A percentile compares a stretch with the other conserved stretches of the same genome.
Conservation (phyloP, 2,113 vertebrate species). For the Apteryx mantelli region DNA sequence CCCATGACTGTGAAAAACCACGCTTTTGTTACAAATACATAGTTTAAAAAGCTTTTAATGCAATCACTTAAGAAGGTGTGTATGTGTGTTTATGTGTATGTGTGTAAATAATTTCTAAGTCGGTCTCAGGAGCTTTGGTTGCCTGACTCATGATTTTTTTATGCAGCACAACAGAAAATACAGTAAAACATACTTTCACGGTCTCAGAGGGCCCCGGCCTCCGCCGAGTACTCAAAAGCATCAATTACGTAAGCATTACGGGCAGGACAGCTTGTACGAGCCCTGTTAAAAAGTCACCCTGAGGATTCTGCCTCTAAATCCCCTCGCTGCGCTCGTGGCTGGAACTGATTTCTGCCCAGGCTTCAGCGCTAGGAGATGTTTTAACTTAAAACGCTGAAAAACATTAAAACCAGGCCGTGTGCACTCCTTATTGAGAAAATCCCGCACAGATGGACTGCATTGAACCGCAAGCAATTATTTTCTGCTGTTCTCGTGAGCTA, state of each 20-base stretch:
- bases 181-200: slow-evolving; percentile 60
- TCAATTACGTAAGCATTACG: slow-evolving; percentile 47
- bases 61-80: slow-evolving; percentile 39
- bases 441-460: slow-evolving; percentile 71
- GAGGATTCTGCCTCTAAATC: slow-evolving; percentile 59
- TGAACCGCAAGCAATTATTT: slow-evolving; percentile 63
- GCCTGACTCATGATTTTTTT: slow-evolving; percentile 7
- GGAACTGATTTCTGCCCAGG: slow-evolving; percentile 60
- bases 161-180: slow-evolving; percentile 58
- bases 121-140: slow-evolving; percentile 20
- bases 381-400: slow-evolving; percentile 49
- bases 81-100: background rate
- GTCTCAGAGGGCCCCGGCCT: slow-evolving; percentile 38
- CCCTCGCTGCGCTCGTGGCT: slow-evolving; percentile 36
- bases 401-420: slow-evolving; percentile 67
- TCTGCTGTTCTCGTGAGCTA: slow-evolving; percentile 42
- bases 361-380: slow-evolving; percentile 52
- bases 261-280: slow-evolving; percentile 54
- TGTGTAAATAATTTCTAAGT: slow-evolving; percentile 48
- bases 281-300: slow-evolving; percentile 60
- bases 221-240: slow-evolving; percentile 47
- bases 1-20: background rate
- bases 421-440: slow-evolving; percentile 69
- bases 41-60: slow-evolving; percentile 3
- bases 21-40: background rate